Evolutionary conservation across 2,113 vertebrate genomes (phyloP).

Genomic region (Scophthalmus maximus): DNA sequence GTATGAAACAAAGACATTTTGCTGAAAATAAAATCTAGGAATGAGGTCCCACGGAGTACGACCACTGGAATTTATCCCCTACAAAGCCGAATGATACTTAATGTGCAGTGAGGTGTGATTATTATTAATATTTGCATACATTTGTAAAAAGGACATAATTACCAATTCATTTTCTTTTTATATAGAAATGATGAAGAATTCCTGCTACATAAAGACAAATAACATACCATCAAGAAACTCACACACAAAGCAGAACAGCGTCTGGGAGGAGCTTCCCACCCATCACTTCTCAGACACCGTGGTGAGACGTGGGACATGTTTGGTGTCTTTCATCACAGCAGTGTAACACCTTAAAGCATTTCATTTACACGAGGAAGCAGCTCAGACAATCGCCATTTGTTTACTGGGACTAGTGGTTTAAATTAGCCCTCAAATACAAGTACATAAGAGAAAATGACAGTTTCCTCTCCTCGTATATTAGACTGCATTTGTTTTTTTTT

Average conservation of each 20-base stretch:
- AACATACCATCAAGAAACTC: not conserved
- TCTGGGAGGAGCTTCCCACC: conserved; percentile 25
- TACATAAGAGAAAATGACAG: not conserved
- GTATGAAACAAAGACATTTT: not conserved
- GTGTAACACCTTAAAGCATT: conserved; percentile 37
- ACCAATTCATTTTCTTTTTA: not conserved
- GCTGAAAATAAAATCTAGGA: not conserved
- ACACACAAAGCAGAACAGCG: not conserved
- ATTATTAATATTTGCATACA: not conserved
- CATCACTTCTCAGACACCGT: conserved; percentile 44
- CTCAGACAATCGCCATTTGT: conserved; percentile 51
- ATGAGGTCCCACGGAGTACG: not conserved
- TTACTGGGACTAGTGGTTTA: conserved; percentile 16
- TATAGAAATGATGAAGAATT: not conserved
- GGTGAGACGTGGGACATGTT: conserved; percentile 53
- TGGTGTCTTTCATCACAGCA: conserved; percentile 29
- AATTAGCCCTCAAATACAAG: conserved; percentile 22
- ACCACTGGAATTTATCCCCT: not conserved
- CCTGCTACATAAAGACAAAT: not conserved
- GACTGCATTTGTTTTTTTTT: not conserved
- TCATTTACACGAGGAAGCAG: conserved; percentile 41
- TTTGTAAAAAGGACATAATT: too few species aligned
- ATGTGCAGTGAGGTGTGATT: not conserved
- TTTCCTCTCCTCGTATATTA: not conserved
- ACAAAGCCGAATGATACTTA: not conserved